Evolutionary conservation across 1,140 invertebrate genomes (phyloP).

Genomic region (Dendroctonus ponderosae): DNA sequence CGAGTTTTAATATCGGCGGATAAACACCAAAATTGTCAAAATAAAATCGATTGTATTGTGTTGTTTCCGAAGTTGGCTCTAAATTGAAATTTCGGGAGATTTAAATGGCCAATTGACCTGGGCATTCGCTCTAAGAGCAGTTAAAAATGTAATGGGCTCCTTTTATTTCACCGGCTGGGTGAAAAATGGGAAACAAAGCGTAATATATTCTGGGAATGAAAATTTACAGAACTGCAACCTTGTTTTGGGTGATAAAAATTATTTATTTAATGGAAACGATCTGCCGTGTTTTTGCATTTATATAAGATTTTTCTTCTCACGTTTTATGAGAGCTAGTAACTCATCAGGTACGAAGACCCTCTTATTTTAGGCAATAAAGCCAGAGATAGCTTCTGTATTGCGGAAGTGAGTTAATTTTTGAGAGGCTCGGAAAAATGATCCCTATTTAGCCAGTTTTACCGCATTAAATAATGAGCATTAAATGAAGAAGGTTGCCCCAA

Average conservation of each 20-base stretch:
- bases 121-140: conserved; percentile 20
- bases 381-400: too few species aligned
- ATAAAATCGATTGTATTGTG: too few species aligned
- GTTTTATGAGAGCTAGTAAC: too few species aligned
- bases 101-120: conserved; percentile 16
- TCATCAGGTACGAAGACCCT: too few species aligned
- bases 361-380: too few species aligned
- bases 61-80: background rate
- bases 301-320: conserved; percentile 16
- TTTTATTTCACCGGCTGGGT: conserved; percentile 21
- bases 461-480: too few species aligned
- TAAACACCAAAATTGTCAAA: too few species aligned
- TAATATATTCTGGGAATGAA: conserved; percentile 22
- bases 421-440: too few species aligned
- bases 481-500: too few species aligned
- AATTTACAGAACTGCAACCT: conserved; percentile 22
- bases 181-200: conserved; percentile 24
- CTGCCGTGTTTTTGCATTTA: conserved; percentile 24
- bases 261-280: conserved; percentile 25
- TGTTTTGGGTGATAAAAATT: conserved; percentile 25
- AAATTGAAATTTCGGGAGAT: conserved; percentile 1
- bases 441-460: too few species aligned
- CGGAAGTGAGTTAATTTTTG: too few species aligned
- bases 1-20: too few species aligned
- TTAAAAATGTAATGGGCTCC: conserved; percentile 25